These are phyloP conservation scores for Nyleta sp. DNA, from an alignment of 2,888 invertebrate species.

Conservation along the genomic window DNA sequence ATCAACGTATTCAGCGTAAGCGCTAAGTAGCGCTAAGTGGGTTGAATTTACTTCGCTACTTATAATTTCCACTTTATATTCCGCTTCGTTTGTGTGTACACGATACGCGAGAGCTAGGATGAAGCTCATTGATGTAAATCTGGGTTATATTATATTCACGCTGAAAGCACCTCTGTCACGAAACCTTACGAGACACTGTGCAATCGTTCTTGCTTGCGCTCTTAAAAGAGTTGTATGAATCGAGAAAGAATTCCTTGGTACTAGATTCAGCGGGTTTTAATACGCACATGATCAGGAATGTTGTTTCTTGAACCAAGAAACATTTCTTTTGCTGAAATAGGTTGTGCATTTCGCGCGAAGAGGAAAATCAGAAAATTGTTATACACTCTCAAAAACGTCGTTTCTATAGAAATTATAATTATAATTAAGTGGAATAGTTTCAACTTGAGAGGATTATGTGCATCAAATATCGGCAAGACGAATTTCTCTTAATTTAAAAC, in stretches of 20 bases:
- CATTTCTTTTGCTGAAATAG: no score
- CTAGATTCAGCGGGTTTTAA: no score
- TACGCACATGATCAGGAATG: no score
- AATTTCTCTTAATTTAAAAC: no score
- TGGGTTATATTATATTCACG: conserved; percentile 75
- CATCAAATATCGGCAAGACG: no score
- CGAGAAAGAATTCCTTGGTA: neutral
- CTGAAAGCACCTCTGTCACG: conserved; percentile 52
- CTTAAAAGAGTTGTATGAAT: neutral
- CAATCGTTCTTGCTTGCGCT: neutral
- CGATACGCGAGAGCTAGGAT: conserved; percentile 73
- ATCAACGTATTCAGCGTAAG: conserved; percentile 80
- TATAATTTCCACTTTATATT: conserved; percentile 68
- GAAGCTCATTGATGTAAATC: conserved; percentile 80
- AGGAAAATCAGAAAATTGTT: no score
- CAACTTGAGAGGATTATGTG: no score
- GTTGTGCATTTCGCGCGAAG: conserved; percentile 1
- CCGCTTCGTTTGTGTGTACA: conserved; percentile 64
- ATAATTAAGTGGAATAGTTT: no score
- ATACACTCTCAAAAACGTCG: no score
- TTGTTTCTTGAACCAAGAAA: no score
- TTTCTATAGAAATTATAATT: no score
- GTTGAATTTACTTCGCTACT: conserved; percentile 80
- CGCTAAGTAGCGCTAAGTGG: conserved; percentile 82
- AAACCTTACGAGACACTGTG: conserved; percentile 39